Conservation (phyloP, 1,140 invertebrate species). For the Laupala kohalensis region DNA sequence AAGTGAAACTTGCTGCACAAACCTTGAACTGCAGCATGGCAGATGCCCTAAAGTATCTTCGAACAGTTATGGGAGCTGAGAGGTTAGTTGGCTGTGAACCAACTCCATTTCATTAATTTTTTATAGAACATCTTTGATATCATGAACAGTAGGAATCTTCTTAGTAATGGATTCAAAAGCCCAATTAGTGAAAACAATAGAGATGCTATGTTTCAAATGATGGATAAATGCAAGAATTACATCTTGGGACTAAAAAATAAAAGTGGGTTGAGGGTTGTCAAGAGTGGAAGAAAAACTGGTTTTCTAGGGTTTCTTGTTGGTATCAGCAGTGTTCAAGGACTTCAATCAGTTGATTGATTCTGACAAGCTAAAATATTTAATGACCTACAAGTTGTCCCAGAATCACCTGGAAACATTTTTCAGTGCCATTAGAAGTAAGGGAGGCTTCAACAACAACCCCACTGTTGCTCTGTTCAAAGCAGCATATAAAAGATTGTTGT, state of each 20-base stretch:
- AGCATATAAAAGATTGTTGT: conserved; percentile 21
- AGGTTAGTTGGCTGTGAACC: too few relatives aligned
- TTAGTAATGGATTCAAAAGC: too few relatives aligned
- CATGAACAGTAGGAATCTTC: too few relatives aligned
- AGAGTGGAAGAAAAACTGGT: conserved; percentile 1
- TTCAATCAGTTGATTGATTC: not conserved
- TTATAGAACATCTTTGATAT: too few relatives aligned
- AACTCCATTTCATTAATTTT: too few relatives aligned
- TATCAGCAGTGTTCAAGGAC: not conserved
- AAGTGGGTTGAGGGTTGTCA: too few relatives aligned
- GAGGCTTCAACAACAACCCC: conserved; percentile 28
- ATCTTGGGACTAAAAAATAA: too few relatives aligned
- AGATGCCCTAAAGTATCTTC: conserved; percentile 17
- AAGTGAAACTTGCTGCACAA: conserved; percentile 23
- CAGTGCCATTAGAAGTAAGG: conserved; percentile 20
- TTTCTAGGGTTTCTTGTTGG: not conserved
- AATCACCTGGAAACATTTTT: conserved; percentile 30
- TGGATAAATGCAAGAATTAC: too few relatives aligned
- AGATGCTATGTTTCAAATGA: too few relatives aligned
- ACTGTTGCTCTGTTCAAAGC: conserved; percentile 21
- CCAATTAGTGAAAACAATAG: too few relatives aligned
- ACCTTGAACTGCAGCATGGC: conserved; percentile 20
- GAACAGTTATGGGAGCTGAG: too few relatives aligned
- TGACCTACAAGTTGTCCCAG: conserved; percentile 25
- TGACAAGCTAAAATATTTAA: conserved; percentile 8